phyloP scores from a whole-genome alignment of 2,113 vertebrate species.

The Cyanoramphus novaezelandiae region DNA sequence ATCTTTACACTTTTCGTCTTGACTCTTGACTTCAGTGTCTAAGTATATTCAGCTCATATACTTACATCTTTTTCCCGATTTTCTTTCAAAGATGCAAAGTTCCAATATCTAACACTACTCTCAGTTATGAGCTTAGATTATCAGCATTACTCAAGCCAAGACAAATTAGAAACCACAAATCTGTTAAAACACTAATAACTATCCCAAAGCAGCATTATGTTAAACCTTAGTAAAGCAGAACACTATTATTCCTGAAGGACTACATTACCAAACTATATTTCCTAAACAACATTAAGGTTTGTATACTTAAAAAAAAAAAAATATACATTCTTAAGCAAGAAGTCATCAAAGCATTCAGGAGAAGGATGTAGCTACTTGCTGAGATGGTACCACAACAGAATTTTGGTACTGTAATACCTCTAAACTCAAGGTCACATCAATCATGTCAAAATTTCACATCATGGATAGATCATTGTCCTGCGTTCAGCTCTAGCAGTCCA shows the following conservation, averaged over 20 bases:
- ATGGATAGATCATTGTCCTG: background rate
- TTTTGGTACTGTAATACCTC: background rate
- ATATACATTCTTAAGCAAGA: background rate
- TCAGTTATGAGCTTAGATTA: background rate
- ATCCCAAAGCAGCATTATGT: background rate
- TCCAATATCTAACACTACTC: background rate
- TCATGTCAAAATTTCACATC: background rate
- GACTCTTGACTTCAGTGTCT: background rate
- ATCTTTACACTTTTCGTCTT: background rate
- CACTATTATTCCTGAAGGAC: background rate
- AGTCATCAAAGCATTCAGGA: background rate
- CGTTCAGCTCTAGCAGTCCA: background rate
- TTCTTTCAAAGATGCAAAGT: background rate
- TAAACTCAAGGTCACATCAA: background rate
- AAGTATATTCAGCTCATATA: background rate
- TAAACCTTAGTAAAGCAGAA: background rate
- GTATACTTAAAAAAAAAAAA: background rate
- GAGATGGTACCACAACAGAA: background rate
- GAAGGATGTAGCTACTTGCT: background rate
- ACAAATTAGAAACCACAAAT: background rate
- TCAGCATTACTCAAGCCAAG: background rate
- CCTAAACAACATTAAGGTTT: background rate
- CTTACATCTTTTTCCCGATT: background rate
- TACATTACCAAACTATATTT: background rate
- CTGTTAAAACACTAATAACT: background rate